phyloP scores from a whole-genome alignment of 2,113 vertebrate species.

The Cnemophilus loriae region DNA sequence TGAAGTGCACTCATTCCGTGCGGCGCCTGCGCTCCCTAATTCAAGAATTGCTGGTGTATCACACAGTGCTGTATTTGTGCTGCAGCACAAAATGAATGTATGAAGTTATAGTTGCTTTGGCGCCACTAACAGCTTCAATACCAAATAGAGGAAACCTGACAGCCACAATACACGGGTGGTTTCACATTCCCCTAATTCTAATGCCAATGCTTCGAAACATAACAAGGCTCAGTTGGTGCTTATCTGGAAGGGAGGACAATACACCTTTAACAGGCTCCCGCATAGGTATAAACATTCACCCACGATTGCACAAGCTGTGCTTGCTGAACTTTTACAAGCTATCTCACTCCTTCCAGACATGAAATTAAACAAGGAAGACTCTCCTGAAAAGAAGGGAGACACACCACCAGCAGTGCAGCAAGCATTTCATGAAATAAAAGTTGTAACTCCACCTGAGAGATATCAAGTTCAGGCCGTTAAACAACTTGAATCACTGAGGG shows the following conservation, averaged over 20 bases:
- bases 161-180: background rate
- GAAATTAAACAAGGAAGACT: background rate
- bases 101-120: background rate
- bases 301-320: background rate
- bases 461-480: background rate
- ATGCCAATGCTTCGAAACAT: background rate
- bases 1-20: accelerated
- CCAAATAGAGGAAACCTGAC: background rate
- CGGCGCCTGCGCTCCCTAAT: background rate
- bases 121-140: background rate
- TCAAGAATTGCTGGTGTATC: background rate
- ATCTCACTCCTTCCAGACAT: background rate
- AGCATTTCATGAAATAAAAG: background rate
- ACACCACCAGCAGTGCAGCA: background rate
- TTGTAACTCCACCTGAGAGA: background rate
- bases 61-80: background rate
- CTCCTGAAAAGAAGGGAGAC: background rate
- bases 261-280: background rate
- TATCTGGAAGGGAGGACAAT: background rate
- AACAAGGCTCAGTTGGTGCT: accelerated
- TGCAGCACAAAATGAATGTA: background rate
- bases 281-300: background rate
- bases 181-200: background rate
- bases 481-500: background rate
- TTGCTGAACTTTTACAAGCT: background rate